These are phyloP conservation scores for Lithosia quadra DNA, from an alignment of 2,888 invertebrate genomes.

Conservation along the genomic window DNA sequence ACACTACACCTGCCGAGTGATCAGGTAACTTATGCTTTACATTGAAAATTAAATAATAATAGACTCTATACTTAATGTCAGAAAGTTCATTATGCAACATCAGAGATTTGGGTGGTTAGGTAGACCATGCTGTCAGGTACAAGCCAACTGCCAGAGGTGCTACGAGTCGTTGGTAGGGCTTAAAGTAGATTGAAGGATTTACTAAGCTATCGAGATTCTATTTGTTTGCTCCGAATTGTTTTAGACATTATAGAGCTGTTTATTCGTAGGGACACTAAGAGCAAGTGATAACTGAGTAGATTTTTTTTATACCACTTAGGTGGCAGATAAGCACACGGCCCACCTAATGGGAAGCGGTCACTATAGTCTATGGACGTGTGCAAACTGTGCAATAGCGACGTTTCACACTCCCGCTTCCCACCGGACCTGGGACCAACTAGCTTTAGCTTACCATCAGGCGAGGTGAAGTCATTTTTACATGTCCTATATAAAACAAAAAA, in stretches of 20 bases:
- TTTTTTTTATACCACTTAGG: no score
- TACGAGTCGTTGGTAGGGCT: slow-evolving; percentile 4
- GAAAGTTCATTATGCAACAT: background rate
- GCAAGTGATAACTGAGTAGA: no score
- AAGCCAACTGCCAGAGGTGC: slow-evolving; percentile 17
- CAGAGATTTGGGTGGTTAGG: background rate
- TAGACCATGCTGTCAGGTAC: slow-evolving; percentile 6
- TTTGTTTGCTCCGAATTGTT: background rate
- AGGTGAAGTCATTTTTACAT: no score
- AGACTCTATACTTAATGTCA: background rate
- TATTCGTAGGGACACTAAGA: no score
- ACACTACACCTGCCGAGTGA: slow-evolving; percentile 33
- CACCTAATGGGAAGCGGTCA: no score
- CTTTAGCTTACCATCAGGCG: no score
- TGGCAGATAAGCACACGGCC: no score
- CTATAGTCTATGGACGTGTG: no score
- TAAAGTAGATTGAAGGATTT: slow-evolving; percentile 11
- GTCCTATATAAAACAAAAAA: no score
- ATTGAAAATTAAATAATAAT: slow-evolving; percentile 5
- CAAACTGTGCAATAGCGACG: no score
- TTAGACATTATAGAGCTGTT: background rate
- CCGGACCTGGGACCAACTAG: no score
- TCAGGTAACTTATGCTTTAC: slow-evolving; percentile 34
- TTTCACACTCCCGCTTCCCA: no score
- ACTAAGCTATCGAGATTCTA: background rate